These are phyloP conservation scores for Sibirionetta formosa DNA, from an alignment of 2,797 vertebrate species.

Conservation along the genomic window DNA sequence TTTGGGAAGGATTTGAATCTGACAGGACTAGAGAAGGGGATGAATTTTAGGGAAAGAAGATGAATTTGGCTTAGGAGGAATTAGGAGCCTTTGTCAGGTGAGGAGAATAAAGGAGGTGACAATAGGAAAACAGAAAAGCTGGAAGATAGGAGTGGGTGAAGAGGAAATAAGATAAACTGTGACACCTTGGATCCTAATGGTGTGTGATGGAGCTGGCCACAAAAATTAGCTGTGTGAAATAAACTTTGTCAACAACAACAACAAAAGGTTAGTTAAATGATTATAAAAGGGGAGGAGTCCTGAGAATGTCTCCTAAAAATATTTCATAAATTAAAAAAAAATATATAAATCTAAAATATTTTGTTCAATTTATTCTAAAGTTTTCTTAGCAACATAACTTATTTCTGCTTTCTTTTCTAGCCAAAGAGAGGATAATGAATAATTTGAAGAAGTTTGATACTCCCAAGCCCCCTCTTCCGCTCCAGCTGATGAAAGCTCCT, in stretches of 20 bases:
- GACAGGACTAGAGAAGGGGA: not conserved
- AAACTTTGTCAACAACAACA: not conserved
- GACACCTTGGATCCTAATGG: not conserved
- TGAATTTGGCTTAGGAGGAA: not conserved
- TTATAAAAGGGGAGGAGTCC: not conserved
- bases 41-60: not conserved
- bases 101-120: not conserved
- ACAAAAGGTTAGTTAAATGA: accelerated
- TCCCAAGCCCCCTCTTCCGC: constrained; percentile 83
- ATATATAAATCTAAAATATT: no score
- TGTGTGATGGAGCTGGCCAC: not conserved
- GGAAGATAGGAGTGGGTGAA: not conserved
- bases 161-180: not conserved
- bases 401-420: constrained; percentile 77
- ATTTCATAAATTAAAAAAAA: not conserved
- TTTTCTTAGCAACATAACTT: not conserved
- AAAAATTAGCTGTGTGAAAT: not conserved
- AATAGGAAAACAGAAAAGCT: not conserved
- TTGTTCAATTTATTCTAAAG: not conserved
- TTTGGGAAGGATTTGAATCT: not conserved
- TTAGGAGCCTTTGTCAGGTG: not conserved
- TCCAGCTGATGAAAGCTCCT: constrained; percentile 87
- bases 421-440: constrained; percentile 90
- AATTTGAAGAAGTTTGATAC: constrained; percentile 91
- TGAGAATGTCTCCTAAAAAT: not conserved